Evolutionary conservation across 2,888 invertebrate species (phyloP), one percentile per base, ranked within the genome.

Genomic region (Lordiphosa fenestrarum): DNA sequence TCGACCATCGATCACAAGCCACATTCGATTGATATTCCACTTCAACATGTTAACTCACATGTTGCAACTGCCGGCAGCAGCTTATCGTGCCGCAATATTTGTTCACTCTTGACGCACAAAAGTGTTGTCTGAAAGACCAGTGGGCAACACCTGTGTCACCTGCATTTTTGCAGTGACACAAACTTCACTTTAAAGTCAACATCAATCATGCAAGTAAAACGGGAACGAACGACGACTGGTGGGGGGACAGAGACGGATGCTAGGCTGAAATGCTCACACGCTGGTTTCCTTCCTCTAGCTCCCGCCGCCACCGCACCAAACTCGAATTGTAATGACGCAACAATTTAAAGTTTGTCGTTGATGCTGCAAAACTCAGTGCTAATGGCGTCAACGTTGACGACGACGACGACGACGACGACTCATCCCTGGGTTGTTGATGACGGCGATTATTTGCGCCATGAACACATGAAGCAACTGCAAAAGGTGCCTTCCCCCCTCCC

Each of bases 301-400:
- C 9, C 6, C 44, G 21, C 38, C 21, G 9, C 10, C 19, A 36
- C 9, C 53, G 49, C 36, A 44, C 44, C 47, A 41, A 66, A 60
- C 78, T 80, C 64, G 75, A 68, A 84, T 82, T 74, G 82, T 78
- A 84, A 78, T 82, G 78, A 78, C 73, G 83, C 84, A 84, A 84
- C 85, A 80, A 80, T 80, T 80, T 84, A 84, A 80, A 84, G 85
- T 80, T 82, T 82, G 83, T 75, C 80, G 83, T 83, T 81, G 80
- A 82, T 76, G 76, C 81, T 80, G 25, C 25, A 80, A 83, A 77
- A 83, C 84, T 73, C 76, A 65, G 84, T 77, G 77, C 77, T 77
- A 77, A 77, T 83, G 84, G 84, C 84, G 77, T 83, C 76, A 77
- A 57, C 71, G 81, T 70, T 77, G 81, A 64, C 65, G 47, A 15